These are phyloP conservation scores for Neodiprion pinetum DNA, from an alignment of 1,140 invertebrate species.

Conservation along the genomic window DNA sequence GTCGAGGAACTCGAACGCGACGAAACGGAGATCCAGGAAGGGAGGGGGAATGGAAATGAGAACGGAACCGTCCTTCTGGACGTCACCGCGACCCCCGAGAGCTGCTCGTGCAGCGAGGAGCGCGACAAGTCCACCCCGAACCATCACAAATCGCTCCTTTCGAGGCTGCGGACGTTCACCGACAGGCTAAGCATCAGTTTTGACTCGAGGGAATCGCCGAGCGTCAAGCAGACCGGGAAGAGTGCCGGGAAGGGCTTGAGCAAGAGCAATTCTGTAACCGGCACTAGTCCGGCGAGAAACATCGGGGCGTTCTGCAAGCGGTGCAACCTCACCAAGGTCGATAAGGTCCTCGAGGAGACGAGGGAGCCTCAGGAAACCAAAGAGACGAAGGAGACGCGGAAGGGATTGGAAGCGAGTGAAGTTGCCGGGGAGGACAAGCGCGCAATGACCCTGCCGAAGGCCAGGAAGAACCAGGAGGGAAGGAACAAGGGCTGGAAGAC, in stretches of 20 bases:
- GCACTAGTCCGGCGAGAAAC: constrained; percentile 24
- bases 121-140: constrained; percentile 23
- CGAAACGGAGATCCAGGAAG: constrained; percentile 22
- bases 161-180: constrained; percentile 52
- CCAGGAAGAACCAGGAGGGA: constrained; percentile 47
- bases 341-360: constrained; percentile 31
- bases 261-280: constrained; percentile 48
- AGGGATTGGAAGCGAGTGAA: neutral
- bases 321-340: constrained; percentile 45
- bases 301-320: constrained; percentile 44
- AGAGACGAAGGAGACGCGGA: neutral
- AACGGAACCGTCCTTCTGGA: neutral
- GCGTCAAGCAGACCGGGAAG: constrained; percentile 40
- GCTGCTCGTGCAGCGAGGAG: neutral
- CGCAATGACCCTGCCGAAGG: constrained; percentile 55
- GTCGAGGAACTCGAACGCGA: constrained; percentile 50
- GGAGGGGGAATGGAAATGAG: neutral
- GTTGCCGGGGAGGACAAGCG: constrained; percentile 39
- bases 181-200: constrained; percentile 56
- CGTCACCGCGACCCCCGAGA: neutral
- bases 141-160: constrained; percentile 53
- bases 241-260: constrained; percentile 35
- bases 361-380: neutral
- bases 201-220: constrained; percentile 49
- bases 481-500: constrained; percentile 55